Evolutionary conservation across 2,113 vertebrate genomes (phyloP).

Genomic region (Orthonyx spaldingii): DNA sequence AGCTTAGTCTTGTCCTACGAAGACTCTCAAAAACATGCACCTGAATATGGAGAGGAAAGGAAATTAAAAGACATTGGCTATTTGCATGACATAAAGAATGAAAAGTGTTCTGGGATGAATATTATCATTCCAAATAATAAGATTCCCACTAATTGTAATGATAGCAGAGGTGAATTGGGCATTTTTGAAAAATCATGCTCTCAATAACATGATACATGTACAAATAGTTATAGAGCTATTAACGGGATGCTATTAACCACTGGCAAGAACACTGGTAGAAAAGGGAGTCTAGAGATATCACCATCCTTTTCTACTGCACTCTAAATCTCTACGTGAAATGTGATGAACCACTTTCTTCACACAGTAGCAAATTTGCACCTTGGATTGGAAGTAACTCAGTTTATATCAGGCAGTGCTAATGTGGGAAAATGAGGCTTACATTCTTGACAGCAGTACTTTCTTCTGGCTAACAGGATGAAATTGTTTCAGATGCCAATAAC

Average conservation of each 20-base stretch:
- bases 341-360: neutral
- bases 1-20: neutral
- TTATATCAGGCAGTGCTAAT: neutral
- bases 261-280: neutral
- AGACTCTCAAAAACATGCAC: neutral
- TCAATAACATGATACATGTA: neutral
- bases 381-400: slow-evolving; percentile 31
- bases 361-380: neutral
- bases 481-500: slow-evolving; percentile 41
- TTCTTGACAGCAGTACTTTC: neutral
- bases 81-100: neutral
- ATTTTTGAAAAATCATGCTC: neutral
- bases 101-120: neutral
- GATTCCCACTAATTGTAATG: neutral
- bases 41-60: neutral
- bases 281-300: neutral
- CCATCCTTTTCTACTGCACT: neutral
- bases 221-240: neutral
- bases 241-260: neutral
- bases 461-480: neutral
- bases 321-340: neutral
- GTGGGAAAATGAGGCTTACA: neutral
- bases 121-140: neutral
- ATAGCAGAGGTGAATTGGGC: neutral
- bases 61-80: neutral